Base-by-base conservation (phyloP, 1,140 invertebrate genomes). In the Oncopeltus fasciatus region DNA sequence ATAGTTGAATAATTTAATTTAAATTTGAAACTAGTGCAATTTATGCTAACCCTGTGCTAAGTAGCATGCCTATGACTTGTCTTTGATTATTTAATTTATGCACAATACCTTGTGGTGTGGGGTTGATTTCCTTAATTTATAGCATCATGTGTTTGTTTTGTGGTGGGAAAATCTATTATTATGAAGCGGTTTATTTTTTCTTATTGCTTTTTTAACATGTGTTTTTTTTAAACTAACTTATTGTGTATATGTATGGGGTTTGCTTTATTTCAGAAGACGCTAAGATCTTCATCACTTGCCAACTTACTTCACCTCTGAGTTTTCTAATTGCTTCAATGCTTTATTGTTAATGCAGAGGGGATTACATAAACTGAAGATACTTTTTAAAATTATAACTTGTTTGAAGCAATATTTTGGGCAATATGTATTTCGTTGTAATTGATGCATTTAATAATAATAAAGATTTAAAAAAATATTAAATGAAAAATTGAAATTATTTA, bases 251-350 rank as follows among this genome's bases (percentile, higher is more conserved):
- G 21, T 53, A 24, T 53, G 20, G 49, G 59, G 27, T 44, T 62
- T 65, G 76, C 75, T 77, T 71, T 75, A 74, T 77, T 77, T 72
- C 76, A 77, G 76, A 74, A 75, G 76, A 74, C 75, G 76, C 75
- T 75, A 76, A 75, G 51, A 28, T 57, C 18, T 24, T 53, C 49
- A 14, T 4, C 44, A 18, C n/a, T 46, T 46, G 44, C 21, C 44
- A n/a, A 46, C 44, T 46, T 46, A n/a, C 21, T 26, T 24, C 49
- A 24, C 18, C 49, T 53, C 24, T 53, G 20, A 21, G 21, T 14
- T 53, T 53, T 12, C 16, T 53, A 24, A 53, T 53, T 26, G 49
- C 49, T 53, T 53, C 49, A 24, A 26, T 16, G 24, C 26, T 24
- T 16, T 2, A 24, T 24, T 24, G 16, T 46, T n/a, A 46, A 46